These are phyloP conservation scores for Hydrocynus forskahlii DNA, from an alignment of 2,797 vertebrate genomes.

Conservation along the genomic window DNA sequence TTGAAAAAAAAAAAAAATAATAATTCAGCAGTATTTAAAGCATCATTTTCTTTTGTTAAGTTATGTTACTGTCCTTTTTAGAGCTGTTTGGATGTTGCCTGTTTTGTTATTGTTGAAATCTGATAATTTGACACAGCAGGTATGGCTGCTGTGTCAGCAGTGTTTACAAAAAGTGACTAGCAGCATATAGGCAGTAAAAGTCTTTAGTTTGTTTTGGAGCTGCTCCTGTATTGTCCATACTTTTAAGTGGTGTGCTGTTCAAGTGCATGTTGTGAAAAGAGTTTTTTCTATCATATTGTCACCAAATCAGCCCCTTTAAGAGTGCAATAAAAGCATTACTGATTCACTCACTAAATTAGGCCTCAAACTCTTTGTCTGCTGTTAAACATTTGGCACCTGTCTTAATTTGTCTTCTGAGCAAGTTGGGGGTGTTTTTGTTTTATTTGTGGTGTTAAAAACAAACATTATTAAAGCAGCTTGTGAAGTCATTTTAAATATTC, in stretches of 20 bases:
- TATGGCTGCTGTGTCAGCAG: not conserved
- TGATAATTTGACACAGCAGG: not conserved
- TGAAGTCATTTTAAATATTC: not conserved
- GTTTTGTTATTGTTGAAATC: not conserved
- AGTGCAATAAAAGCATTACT: not conserved
- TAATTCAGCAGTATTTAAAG: too few relatives aligned
- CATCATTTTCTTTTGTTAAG: too few relatives aligned
- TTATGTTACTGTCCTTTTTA: not conserved
- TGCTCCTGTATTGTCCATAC: not conserved
- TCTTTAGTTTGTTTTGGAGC: not conserved
- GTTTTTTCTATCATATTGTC: not conserved
- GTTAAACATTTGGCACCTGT: not conserved
- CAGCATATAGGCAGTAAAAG: too few relatives aligned
- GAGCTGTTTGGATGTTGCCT: not conserved
- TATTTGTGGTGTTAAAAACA: not conserved
- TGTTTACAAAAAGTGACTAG: not conserved
- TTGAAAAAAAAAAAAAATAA: too few relatives aligned
- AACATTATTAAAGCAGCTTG: not conserved
- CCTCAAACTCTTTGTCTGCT: not conserved
- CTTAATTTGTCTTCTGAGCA: not conserved
- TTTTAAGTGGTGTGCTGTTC: not conserved
- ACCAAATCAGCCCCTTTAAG: not conserved
- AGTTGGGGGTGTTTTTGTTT: not conserved
- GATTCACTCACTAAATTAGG: too few relatives aligned
- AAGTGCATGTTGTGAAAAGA: not conserved